Percentiles rank a stretch among this genome's conserved stretches.
phyloP scores from a whole-genome alignment of 2,113 vertebrate genomes.

The Athene cunicularia region DNA sequence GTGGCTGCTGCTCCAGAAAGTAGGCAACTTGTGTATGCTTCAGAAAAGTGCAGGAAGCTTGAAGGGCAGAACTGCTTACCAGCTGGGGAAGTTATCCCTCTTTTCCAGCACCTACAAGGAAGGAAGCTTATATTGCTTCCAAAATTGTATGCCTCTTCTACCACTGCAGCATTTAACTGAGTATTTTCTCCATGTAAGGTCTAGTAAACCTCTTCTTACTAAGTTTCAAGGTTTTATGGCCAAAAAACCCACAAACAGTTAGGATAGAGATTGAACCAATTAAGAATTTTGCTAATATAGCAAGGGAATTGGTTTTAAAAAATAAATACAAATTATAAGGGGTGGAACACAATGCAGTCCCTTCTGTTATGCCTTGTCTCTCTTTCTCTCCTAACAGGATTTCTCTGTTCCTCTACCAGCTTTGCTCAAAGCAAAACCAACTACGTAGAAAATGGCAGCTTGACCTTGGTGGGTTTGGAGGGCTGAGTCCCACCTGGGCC shows the following conservation, averaged over 20 bases:
- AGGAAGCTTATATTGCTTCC: not conserved
- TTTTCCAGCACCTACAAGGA: not conserved
- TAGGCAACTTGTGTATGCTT: not conserved
- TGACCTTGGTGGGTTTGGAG: not conserved
- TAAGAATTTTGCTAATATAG: not conserved
- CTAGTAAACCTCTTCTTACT: not conserved
- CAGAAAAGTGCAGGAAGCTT: not conserved
- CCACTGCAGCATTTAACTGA: not conserved
- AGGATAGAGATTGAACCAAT: not conserved
- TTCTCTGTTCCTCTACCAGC: not conserved
- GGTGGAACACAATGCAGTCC: accelerated
- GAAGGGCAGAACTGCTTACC: not conserved
- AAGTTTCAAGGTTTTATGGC: not conserved
- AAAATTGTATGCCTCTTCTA: not conserved
- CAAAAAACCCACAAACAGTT: not conserved
- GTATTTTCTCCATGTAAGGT: accelerated
- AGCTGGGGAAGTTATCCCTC: not conserved
- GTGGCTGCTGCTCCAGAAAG: not conserved
- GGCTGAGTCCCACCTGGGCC: not conserved
- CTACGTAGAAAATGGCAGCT: not conserved
- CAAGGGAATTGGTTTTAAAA: not conserved
- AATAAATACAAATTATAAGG: not conserved
- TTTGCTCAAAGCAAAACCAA: not conserved
- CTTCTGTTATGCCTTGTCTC: not conserved
- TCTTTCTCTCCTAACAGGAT: accelerated